Conservation (phyloP, 2,888 invertebrate genomes). For the Orchesella flavescens region DNA sequence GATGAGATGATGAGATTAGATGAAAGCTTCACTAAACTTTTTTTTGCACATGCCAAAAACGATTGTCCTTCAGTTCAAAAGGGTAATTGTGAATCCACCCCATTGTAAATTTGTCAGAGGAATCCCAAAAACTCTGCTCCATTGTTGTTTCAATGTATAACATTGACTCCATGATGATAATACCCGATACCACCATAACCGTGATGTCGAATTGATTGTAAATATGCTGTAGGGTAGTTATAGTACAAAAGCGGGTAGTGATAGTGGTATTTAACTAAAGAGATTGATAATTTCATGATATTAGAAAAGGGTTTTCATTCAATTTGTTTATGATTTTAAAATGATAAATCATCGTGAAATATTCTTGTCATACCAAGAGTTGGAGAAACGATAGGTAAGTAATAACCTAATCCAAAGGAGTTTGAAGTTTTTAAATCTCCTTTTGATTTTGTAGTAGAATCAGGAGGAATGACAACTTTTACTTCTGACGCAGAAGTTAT, state of each 20-base stretch:
- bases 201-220: conserved; percentile 57
- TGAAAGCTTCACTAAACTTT: no score
- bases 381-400: conserved; percentile 34
- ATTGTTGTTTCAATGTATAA: conserved; percentile 27
- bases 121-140: no score
- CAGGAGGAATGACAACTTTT: not conserved
- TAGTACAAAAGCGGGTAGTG: conserved; percentile 36
- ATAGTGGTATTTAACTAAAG: conserved; percentile 38
- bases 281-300: not conserved
- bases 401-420: conserved; percentile 61
- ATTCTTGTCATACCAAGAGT: conserved; percentile 32
- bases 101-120: no score
- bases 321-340: not conserved
- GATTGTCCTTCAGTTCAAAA: no score
- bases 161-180: conserved; percentile 42
- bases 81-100: no score
- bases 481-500: conserved; percentile 24
- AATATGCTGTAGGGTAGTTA: conserved; percentile 34
- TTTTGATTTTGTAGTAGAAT: conserved; percentile 9
- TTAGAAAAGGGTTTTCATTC: not conserved
- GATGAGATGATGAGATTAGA: no score
- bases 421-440: conserved; percentile 54
- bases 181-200: conserved; percentile 51
- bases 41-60: no score
- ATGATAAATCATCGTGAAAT: not conserved